Percentiles rank a stretch among this genome's conserved stretches.
Evolutionary conservation across 2,113 vertebrate genomes (phyloP).

Genomic region (Paralichthys olivaceus): DNA sequence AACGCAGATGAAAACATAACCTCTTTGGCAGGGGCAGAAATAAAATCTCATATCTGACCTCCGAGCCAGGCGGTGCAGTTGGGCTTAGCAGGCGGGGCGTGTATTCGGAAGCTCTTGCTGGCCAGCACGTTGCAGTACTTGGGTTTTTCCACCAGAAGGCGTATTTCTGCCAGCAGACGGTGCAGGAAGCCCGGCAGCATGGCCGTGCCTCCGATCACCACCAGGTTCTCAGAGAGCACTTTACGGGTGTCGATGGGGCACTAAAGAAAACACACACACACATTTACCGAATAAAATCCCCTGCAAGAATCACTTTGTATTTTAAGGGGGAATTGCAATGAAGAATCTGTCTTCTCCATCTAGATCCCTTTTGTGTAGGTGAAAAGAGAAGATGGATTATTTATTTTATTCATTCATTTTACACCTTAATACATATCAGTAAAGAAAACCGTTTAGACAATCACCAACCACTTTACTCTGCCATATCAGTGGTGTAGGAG

Average conservation of each 20-base stretch:
- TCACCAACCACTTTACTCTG: background rate
- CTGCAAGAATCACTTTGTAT: background rate
- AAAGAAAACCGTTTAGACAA: background rate
- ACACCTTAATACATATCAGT: background rate
- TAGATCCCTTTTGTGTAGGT: background rate
- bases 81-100: conserved; percentile 94
- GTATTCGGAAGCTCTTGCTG: conserved; percentile 92
- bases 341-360: background rate
- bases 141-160: conserved; percentile 92
- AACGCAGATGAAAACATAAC: no score
- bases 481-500: background rate
- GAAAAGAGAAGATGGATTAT: background rate
- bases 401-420: background rate
- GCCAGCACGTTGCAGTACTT: conserved; percentile 90
- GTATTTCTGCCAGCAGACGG: conserved; percentile 93
- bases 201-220: conserved; percentile 93
- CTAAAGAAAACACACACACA: conserved; percentile 69
- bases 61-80: conserved; percentile 98
- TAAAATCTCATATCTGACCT: conserved; percentile 82
- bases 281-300: background rate
- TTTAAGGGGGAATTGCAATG: background rate
- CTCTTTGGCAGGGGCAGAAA: background rate
- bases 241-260: conserved; percentile 97
- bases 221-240: conserved; percentile 94
- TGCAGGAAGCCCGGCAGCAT: conserved; percentile 97